Evolutionary conservation across 2,888 invertebrate species (phyloP), one percentile per base, ranked within the genome.

Genomic region (Callinectes sapidus): DNA sequence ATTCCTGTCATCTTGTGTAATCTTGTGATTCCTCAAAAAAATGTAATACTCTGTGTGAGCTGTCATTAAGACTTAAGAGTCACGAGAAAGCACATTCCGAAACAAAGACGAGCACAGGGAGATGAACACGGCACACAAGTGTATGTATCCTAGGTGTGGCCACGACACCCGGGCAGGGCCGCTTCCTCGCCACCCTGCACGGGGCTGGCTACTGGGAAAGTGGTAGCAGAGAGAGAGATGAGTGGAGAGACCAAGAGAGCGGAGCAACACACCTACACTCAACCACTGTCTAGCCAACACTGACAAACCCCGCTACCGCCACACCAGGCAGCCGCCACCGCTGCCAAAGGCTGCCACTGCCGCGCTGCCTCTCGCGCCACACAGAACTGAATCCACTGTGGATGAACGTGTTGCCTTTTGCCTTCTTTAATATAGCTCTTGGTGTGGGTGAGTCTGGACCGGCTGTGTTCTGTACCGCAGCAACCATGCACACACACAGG

Each of bases 181-280:
- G 81, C 81, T 81, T 32, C 81, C 81, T 81, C 35, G 81, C 35
- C 81, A 81, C 88, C 88, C 88, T 88, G 61, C 88, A 88, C 61
- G 61, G 54, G 61, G 61, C 55, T 55, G 28, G 35, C 48, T 54
- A 61, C 55, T 61, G 61, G 23, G 61, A 88, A 88, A 88, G 88
- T 88, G 88, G 88, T 88, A 54, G 61, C 88, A 88, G 88, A 88
- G 88, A n/a, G 28, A 55, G 55, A 32, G 42, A 88, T 28, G 88
- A 88, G 88, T 88, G 54, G 88, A 88, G 88, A 88, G 55, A 55
- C 42, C 88, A 81, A 88, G 88, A 61, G 88, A 88, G 55, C 23
- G 88, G 88, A 88, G 88, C 88, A 55, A 42, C 61, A 54, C 55
- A 32, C 61, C 88, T 32, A 55, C 88, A 35, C 88, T 88, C 55